Conservation (phyloP, 1,140 invertebrate genomes). For the Zaprionus capensis region DNA sequence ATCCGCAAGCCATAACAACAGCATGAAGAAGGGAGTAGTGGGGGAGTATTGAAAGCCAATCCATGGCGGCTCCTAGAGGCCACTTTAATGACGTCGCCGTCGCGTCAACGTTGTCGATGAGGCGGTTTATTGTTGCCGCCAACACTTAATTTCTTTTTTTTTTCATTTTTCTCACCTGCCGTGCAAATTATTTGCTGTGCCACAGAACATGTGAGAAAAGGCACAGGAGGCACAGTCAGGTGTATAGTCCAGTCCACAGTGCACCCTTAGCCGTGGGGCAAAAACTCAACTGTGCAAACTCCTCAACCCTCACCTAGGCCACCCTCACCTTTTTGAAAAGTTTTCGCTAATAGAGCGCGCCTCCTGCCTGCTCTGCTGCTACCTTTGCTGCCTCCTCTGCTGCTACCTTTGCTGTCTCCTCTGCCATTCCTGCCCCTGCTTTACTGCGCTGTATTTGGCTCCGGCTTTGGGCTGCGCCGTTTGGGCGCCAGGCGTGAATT, state of each 20-base stretch:
- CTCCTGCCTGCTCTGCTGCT: too few species aligned
- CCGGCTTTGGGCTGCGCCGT: slow-evolving; percentile 7
- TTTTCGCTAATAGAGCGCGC: slow-evolving; percentile 43
- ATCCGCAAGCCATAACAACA: slow-evolving; percentile 38
- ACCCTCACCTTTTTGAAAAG: slow-evolving; percentile 15
- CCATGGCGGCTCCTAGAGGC: neutral
- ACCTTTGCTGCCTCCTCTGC: too few species aligned
- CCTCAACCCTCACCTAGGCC: neutral
- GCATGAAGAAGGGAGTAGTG: neutral
- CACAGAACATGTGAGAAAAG: slow-evolving; percentile 48
- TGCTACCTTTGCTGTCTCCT: neutral
- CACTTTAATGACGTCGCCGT: slow-evolving; percentile 26
- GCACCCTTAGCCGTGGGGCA: neutral
- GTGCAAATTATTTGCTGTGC: slow-evolving; percentile 67
- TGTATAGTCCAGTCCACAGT: neutral
- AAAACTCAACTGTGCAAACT: neutral
- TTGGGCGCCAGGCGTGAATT: slow-evolving; percentile 76
- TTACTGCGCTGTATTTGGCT: neutral
- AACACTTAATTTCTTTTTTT: slow-evolving; percentile 30
- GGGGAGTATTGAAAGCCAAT: slow-evolving; percentile 8
- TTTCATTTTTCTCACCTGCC: slow-evolving; percentile 61
- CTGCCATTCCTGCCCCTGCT: neutral
- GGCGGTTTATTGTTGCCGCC: slow-evolving; percentile 11
- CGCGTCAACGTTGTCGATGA: slow-evolving; percentile 1
- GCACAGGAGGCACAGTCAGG: slow-evolving; percentile 3